Percentiles rank a stretch among this genome's conserved stretches.
Evolutionary conservation across 2,888 invertebrate species (phyloP).

Genomic region (Drosophila koepferae): DNA sequence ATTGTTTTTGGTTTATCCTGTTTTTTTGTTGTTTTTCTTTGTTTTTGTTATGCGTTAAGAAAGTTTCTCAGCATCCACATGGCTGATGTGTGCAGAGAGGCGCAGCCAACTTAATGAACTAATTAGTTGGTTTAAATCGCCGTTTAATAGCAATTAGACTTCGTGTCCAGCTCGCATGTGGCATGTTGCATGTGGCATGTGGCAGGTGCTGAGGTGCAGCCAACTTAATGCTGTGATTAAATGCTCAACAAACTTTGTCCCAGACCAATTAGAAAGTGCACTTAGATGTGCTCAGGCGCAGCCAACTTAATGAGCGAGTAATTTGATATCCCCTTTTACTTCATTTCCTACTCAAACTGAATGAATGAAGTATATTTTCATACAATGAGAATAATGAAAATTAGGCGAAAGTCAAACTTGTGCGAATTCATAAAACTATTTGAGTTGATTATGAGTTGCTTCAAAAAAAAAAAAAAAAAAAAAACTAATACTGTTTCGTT

Average conservation of each 20-base stretch:
- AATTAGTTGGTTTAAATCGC: slow-evolving; percentile 9
- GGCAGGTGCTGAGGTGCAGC: slow-evolving; percentile 1
- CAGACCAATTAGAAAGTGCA: background rate
- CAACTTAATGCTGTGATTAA: slow-evolving; percentile 11
- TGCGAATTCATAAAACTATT: background rate
- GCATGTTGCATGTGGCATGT: background rate
- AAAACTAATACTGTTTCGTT: background rate
- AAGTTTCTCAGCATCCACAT: background rate
- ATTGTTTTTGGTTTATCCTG: background rate
- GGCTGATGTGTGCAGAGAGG: background rate
- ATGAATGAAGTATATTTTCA: background rate
- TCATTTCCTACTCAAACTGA: background rate
- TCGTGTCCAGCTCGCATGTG: background rate
- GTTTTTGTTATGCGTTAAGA: background rate
- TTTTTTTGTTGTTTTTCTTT: background rate
- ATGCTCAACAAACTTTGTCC: background rate
- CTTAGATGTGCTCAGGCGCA: background rate
- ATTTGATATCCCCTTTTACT: background rate
- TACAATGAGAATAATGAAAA: background rate
- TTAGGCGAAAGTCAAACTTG: background rate
- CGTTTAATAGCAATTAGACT: slow-evolving; percentile 7
- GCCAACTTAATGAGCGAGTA: background rate
- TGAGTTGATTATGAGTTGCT: background rate
- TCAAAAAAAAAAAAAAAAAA: background rate
- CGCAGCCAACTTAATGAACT: slow-evolving; percentile 6